Evolutionary conservation across 2,888 invertebrate species (phyloP).

Genomic region (Koerneria pararmatus): DNA sequence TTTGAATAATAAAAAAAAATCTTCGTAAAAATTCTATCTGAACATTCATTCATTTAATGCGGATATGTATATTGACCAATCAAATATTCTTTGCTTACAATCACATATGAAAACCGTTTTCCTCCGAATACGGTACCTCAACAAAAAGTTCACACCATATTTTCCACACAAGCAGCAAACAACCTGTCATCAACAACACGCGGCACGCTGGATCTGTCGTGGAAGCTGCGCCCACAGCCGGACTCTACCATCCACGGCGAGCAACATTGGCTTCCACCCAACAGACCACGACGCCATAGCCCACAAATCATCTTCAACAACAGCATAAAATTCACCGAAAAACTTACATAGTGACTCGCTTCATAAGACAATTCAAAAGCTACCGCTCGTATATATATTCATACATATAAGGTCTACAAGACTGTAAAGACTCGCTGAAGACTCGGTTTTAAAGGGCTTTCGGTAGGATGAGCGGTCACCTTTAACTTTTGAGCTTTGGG

Average conservation of each 20-base stretch:
- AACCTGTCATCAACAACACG: conserved; percentile 53
- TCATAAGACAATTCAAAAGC: no score
- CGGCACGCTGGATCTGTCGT: conserved; percentile 51
- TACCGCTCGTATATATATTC: no score
- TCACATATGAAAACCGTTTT: no score
- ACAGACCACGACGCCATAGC: neutral
- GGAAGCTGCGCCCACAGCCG: conserved; percentile 30
- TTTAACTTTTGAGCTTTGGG: no score
- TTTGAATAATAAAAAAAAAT: conserved; percentile 17
- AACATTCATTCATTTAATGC: conserved; percentile 21
- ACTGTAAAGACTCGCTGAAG: no score
- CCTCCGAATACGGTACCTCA: neutral
- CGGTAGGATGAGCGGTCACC: no score
- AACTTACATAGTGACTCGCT: no score
- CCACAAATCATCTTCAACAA: no score
- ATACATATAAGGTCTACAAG: no score
- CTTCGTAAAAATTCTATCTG: neutral
- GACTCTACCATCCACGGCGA: neutral
- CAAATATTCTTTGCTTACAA: no score
- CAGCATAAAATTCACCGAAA: no score
- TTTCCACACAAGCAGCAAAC: conserved; percentile 35
- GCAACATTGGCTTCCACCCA: neutral
- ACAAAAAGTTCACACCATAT: neutral
- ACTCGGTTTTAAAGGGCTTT: no score
- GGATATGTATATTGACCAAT: conserved; percentile 28